Evolutionary conservation across 2,113 vertebrate species (phyloP).

Genomic region (Ophiodon elongatus): DNA sequence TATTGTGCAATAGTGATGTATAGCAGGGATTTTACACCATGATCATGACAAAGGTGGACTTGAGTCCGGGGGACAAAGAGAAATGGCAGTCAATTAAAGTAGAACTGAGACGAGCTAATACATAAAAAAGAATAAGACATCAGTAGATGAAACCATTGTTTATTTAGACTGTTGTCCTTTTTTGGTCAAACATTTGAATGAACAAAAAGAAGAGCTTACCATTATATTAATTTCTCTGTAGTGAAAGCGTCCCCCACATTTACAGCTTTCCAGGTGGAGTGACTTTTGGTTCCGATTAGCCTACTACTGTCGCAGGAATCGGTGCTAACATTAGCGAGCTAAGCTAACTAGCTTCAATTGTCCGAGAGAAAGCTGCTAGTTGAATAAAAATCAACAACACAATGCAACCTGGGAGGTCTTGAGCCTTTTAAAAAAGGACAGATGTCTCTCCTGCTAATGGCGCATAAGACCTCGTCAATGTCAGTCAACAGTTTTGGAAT

Average conservation of each 20-base stretch:
- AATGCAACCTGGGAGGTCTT: not conserved
- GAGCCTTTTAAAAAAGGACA: not conserved
- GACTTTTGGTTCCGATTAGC: not conserved
- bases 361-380: not conserved
- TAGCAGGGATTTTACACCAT: slow-evolving; percentile 21
- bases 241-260: not conserved
- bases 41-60: slow-evolving; percentile 42
- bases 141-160: not conserved
- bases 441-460: not conserved
- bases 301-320: not conserved
- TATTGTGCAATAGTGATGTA: slow-evolving; percentile 38
- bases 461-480: not conserved
- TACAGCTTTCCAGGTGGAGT: not conserved
- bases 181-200: not conserved
- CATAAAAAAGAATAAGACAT: not conserved
- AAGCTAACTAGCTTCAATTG: not conserved
- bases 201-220: not conserved
- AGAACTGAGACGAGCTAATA: not conserved
- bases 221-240: not conserved
- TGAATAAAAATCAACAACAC: not conserved
- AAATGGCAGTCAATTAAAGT: slow-evolving; percentile 24
- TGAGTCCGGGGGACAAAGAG: not conserved
- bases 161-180: not conserved
- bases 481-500: not conserved
- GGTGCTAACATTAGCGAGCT: not conserved